phyloP scores from a whole-genome alignment of 2,113 vertebrate genomes.

The Lonchura striata region DNA sequence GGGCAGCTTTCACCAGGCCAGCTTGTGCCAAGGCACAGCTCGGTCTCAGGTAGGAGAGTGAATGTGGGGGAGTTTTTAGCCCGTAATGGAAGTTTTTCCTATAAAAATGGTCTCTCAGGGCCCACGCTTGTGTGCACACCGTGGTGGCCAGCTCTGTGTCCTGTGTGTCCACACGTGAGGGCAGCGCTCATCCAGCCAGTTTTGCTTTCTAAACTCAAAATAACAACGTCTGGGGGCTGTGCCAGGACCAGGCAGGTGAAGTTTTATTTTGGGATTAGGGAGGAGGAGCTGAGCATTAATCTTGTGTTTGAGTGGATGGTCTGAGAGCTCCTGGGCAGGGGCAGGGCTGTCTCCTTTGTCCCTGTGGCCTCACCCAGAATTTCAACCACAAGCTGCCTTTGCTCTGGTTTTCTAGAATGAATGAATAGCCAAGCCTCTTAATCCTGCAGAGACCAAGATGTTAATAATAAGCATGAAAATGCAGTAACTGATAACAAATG shows the following conservation, averaged over 20 bases:
- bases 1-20: not conserved
- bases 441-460: not conserved
- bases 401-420: not conserved
- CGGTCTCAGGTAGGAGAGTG: not conserved
- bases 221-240: not conserved
- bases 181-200: fast-evolving
- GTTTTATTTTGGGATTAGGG: not conserved
- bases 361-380: not conserved
- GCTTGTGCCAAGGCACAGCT: not conserved
- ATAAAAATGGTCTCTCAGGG: not conserved
- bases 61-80: not conserved
- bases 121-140: not conserved
- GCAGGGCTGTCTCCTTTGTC: not conserved
- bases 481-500: not conserved
- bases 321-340: not conserved
- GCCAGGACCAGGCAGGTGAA: not conserved
- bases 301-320: not conserved
- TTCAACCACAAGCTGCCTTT: not conserved
- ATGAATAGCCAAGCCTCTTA: not conserved
- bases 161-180: fast-evolving
- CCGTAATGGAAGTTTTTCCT: not conserved
- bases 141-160: fast-evolving
- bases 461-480: not conserved
- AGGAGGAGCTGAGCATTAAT: not conserved
- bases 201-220: not conserved